Evolutionary conservation across 2,113 vertebrate genomes (phyloP).

Genomic region (Corydoras maculifer): DNA sequence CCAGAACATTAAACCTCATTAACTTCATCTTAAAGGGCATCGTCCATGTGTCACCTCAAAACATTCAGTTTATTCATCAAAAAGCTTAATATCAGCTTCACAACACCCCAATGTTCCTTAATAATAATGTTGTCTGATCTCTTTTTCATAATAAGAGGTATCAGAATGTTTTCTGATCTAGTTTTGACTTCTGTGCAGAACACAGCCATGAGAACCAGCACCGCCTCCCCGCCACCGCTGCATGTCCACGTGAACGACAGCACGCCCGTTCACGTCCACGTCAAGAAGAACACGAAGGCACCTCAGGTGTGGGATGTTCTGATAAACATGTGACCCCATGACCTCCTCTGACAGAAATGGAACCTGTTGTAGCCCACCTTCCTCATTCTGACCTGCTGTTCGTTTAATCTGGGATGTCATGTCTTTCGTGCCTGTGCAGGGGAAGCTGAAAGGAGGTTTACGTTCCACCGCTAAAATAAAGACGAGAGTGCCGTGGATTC

Average conservation of each 20-base stretch:
- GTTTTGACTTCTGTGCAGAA: conserved; percentile 53
- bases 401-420: neutral
- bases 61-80: too few species aligned
- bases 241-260: conserved; percentile 85
- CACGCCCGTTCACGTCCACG: conserved; percentile 85
- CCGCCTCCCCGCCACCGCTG: conserved; percentile 81
- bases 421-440: conserved; percentile 34
- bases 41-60: too few species aligned
- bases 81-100: too few species aligned
- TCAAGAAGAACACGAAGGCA: conserved; percentile 74
- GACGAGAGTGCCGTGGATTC: conserved; percentile 80
- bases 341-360: too few species aligned
- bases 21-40: too few species aligned
- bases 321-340: too few species aligned
- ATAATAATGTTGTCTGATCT: too few species aligned
- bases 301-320: conserved; percentile 54
- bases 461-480: conserved; percentile 68
- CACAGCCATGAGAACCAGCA: conserved; percentile 75
- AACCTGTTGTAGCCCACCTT: too few species aligned
- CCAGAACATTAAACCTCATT: too few species aligned
- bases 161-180: neutral
- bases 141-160: neutral
- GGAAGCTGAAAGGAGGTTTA: conserved; percentile 53
- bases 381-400: too few species aligned
- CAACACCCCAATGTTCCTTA: too few species aligned